Conservation (phyloP, 2,888 invertebrate genomes). For the Nasonia oneida region DNA sequence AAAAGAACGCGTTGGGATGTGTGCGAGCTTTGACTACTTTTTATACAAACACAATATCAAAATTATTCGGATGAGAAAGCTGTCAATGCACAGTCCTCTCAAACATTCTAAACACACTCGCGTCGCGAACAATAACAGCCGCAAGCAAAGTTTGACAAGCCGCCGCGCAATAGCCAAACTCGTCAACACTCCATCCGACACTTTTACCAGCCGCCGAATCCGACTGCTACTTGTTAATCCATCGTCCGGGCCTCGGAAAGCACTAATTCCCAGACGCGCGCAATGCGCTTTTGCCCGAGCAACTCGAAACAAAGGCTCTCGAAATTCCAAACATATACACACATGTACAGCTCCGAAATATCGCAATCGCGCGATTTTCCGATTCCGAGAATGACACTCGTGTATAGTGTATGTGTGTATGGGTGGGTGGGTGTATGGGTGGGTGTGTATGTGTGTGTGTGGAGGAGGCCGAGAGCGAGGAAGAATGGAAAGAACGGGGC, state of each 20-base stretch:
- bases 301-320: slow-evolving; percentile 36
- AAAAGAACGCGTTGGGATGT: neutral
- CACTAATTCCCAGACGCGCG: slow-evolving; percentile 22
- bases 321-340: slow-evolving; percentile 37
- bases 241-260: neutral
- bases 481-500: slow-evolving; percentile 1
- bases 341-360: slow-evolving; percentile 1
- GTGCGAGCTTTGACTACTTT: neutral
- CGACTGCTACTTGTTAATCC: slow-evolving; percentile 8
- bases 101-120: neutral
- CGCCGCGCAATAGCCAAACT: neutral
- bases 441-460: too few species aligned
- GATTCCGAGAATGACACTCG: slow-evolving; percentile 55
- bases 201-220: neutral
- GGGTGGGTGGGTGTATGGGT: too few species aligned
- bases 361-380: slow-evolving; percentile 62
- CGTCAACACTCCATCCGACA: neutral
- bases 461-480: neutral
- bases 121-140: neutral
- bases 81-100: too few species aligned
- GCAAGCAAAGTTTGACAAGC: slow-evolving; percentile 4
- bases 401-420: neutral
- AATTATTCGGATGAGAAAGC: too few species aligned
- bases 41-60: too few species aligned
- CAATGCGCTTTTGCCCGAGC: slow-evolving; percentile 4